These are phyloP conservation scores for Probosciger aterrimus DNA, from an alignment of 2,113 vertebrate genomes.

Conservation along the genomic window DNA sequence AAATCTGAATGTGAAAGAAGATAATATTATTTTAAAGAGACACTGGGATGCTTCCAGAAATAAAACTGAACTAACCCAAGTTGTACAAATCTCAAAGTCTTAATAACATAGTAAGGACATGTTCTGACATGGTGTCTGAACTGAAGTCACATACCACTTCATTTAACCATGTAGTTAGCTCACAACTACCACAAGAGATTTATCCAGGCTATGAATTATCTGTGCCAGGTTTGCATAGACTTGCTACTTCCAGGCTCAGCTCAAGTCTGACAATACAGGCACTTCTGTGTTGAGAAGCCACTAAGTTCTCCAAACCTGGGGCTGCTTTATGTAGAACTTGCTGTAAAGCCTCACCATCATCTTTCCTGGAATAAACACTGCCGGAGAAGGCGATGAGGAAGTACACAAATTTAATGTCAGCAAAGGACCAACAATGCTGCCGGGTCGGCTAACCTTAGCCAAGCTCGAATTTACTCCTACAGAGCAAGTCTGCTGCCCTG, in stretches of 20 bases:
- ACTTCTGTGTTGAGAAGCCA: not conserved
- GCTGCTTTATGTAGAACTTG: not conserved
- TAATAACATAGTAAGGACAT: accelerated
- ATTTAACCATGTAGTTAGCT: not conserved
- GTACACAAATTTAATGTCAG: not conserved
- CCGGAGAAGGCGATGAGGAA: not conserved
- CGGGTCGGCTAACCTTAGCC: not conserved
- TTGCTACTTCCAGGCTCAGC: not conserved
- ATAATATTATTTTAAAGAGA: not conserved
- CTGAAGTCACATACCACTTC: not conserved
- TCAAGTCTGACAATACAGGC: not conserved
- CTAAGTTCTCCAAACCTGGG: not conserved
- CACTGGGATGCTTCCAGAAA: not conserved
- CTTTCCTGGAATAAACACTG: not conserved
- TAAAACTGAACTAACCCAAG: not conserved
- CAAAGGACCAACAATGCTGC: not conserved
- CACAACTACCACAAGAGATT: not conserved
- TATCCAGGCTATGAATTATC: not conserved
- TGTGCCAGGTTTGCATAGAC: not conserved
- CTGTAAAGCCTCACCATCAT: not conserved
- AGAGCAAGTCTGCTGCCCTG: not conserved
- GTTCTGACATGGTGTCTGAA: not conserved
- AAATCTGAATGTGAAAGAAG: not conserved
- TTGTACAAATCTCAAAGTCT: not conserved
- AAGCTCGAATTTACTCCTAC: not conserved